Evolutionary conservation across 1,140 invertebrate species (phyloP).

Genomic region (Centruroides sculpturatus): DNA sequence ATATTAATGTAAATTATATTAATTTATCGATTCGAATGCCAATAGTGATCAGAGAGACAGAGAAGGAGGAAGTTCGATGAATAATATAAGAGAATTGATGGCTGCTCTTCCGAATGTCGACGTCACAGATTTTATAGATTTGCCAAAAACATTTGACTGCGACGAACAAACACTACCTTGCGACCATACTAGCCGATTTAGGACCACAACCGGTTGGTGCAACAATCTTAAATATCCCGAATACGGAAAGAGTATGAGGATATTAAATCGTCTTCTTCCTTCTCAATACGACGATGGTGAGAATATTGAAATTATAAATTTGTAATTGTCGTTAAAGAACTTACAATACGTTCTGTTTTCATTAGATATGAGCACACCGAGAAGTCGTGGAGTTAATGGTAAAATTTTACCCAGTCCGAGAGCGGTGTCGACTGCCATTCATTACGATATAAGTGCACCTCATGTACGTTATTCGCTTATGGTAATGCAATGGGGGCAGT

Average conservation of each 20-base stretch:
- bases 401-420: slow-evolving; percentile 59
- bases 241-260: slow-evolving; percentile 58
- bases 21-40: too few species aligned
- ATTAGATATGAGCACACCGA: slow-evolving; percentile 54
- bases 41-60: slow-evolving; percentile 10
- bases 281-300: slow-evolving; percentile 75
- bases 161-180: slow-evolving; percentile 44
- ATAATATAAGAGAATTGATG: slow-evolving; percentile 29
- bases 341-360: too few species aligned
- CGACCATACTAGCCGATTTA: slow-evolving; percentile 61
- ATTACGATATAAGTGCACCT: slow-evolving; percentile 74
- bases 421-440: slow-evolving; percentile 66
- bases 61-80: slow-evolving; percentile 2
- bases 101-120: slow-evolving; percentile 33
- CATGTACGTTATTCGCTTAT: slow-evolving; percentile 70
- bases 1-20: too few species aligned
- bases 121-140: slow-evolving; percentile 29
- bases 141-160: slow-evolving; percentile 33
- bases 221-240: slow-evolving; percentile 78
- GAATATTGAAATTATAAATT: slow-evolving; percentile 2
- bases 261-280: slow-evolving; percentile 68
- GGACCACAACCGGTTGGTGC: slow-evolving; percentile 71
- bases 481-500: slow-evolving; percentile 48
- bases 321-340: too few species aligned
- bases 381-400: slow-evolving; percentile 54